Percentiles rank a stretch among this genome's conserved stretches.
Evolutionary conservation across 2,888 invertebrate species (phyloP).

Genomic region (Magallana nippona): DNA sequence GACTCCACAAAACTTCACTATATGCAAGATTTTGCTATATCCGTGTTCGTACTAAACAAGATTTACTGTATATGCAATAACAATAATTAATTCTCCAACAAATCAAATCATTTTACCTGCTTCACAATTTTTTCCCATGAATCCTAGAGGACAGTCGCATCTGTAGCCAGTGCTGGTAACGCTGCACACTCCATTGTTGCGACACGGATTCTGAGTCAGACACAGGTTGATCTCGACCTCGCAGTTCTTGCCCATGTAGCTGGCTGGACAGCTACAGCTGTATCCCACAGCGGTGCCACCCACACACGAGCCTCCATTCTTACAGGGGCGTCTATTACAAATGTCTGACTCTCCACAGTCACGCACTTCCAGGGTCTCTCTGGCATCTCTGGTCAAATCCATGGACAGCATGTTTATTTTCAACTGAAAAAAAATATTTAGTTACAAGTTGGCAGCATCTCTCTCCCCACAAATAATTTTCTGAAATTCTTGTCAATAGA

Average conservation of each 20-base stretch:
- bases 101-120: conserved; percentile 83
- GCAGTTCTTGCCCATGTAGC: conserved; percentile 80
- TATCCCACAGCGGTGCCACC: conserved; percentile 83
- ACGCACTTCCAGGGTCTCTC: conserved; percentile 90
- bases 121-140: conserved; percentile 89
- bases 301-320: conserved; percentile 85
- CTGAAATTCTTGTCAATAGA: too few species aligned
- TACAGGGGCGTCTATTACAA: conserved; percentile 84
- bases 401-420: conserved; percentile 85
- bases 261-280: conserved; percentile 81
- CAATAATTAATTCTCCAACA: not conserved
- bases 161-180: conserved; percentile 82
- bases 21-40: too few species aligned
- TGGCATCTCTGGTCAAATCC: conserved; percentile 86
- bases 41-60: too few species aligned
- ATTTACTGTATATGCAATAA: too few species aligned
- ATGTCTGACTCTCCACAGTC: conserved; percentile 84
- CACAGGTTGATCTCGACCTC: conserved; percentile 85
- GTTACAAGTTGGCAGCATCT: not conserved
- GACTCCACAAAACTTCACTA: too few species aligned
- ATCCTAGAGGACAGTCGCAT: conserved; percentile 91
- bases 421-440: conserved; percentile 82
- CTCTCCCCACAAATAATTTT: too few species aligned
- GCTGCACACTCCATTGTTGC: conserved; percentile 88
- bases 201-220: conserved; percentile 86